Base-by-base conservation (phyloP, 2,797 vertebrate genomes). In the Leptatherina wallacei region DNA sequence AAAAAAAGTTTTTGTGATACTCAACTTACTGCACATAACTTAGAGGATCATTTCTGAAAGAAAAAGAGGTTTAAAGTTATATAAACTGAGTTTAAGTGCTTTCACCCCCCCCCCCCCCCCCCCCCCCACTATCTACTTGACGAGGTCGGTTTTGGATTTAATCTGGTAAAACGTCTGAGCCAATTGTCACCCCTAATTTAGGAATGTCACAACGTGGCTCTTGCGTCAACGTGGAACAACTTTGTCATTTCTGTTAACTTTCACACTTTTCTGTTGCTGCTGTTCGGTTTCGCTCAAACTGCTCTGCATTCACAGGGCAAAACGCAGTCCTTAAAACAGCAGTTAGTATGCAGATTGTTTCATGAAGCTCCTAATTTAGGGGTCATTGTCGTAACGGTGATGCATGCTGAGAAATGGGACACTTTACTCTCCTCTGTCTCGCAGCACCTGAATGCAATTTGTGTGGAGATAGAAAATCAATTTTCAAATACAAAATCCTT, bases 281-380 rank as follows among this genome's bases (percentile, higher is more conserved):
- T 64, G 75, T 69, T 32, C 36, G n/a, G 69, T 52, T 32, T 52
- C 24, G 70, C 85, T 81, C 77, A 72, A 76, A 68, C 78, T 47
- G 27, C 52, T 55, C 66, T 68, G 29, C 58, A 61, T 67, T 73
- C 68, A 65, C 75, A 72, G 80, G 73, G 78, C 73, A 73, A 71
- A 88, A 76, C 67, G 61, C 72, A 80, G 71, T 74, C 82, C 76
- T 74, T 77, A 78, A 82, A 83, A 76, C 65, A 27, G 65, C 87
- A 73, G 88, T 91, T 89, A 93, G 86, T 79, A 88, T 89, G 87
- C 78, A 89, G 88, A 93, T 91, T 82, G 87, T 76, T 84, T 73
- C 71, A 67, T 81, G 84, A 73, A 47, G 80, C 77, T 79, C 30
- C 83, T 88, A 77, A 86, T 89, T 86, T 78, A 12, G 33, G 68